phyloP scores from a whole-genome alignment of 2,113 vertebrate species.

The Psilopogon haemacephalus region DNA sequence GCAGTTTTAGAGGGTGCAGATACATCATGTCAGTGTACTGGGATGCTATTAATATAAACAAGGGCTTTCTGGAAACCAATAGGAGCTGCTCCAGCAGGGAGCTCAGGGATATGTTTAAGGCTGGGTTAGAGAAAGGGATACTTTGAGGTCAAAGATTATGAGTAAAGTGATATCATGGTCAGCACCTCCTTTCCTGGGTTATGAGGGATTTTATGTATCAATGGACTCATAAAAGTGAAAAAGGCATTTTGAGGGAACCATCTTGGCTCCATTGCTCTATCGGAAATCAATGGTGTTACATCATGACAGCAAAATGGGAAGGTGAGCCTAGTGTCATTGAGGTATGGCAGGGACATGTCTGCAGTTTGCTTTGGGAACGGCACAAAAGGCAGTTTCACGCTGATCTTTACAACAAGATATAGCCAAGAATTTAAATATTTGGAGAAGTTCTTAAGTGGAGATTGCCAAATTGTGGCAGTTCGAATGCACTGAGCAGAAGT shows the following conservation, averaged over 20 bases:
- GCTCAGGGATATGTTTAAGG: neutral
- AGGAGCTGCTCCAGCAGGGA: neutral
- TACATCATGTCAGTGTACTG: neutral
- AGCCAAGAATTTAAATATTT: neutral
- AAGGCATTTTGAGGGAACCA: neutral
- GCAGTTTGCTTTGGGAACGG: neutral
- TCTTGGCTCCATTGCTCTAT: neutral
- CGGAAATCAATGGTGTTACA: neutral
- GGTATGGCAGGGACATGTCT: rapidly evolving
- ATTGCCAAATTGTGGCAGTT: neutral
- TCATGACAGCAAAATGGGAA: neutral
- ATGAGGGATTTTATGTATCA: neutral
- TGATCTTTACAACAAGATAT: neutral
- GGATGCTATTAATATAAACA: neutral
- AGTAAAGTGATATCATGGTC: neutral
- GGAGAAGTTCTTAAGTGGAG: neutral
- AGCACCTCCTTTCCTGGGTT: neutral
- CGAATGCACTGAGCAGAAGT: neutral
- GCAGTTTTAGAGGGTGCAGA: neutral
- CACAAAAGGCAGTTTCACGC: neutral
- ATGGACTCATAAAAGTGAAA: neutral
- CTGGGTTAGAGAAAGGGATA: neutral
- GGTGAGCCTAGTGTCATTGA: neutral
- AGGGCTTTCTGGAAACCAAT: neutral
- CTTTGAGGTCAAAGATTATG: neutral